A percentile compares a stretch with the other conserved stretches of the same genome.
Evolutionary conservation across 2,113 vertebrate genomes (phyloP).

Genomic region (Brienomyrus longianalis): DNA sequence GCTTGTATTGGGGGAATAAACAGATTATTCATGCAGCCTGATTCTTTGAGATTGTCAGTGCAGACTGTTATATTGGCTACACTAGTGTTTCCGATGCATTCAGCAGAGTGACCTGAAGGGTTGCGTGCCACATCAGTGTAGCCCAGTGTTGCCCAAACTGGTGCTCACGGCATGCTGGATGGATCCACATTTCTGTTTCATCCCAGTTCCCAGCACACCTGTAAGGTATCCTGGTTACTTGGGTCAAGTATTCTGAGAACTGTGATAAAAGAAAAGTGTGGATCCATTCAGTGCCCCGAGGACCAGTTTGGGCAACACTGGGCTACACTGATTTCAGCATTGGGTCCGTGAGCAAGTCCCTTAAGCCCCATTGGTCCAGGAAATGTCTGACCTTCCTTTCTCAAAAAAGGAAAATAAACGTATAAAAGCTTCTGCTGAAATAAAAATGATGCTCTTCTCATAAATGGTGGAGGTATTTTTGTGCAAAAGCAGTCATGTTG

Average conservation of each 20-base stretch:
- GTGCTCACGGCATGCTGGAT: too few relatives aligned
- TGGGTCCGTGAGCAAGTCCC: neutral
- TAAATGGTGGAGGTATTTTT: neutral
- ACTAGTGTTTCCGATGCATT: neutral
- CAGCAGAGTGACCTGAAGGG: too few relatives aligned
- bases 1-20: too few relatives aligned
- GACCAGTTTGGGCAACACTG: too few relatives aligned
- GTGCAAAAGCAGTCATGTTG: neutral
- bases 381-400: neutral
- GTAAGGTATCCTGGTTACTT: too few relatives aligned
- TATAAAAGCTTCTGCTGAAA: neutral
- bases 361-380: neutral
- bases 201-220: too few relatives aligned
- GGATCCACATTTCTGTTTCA: too few relatives aligned
- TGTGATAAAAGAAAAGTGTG: too few relatives aligned
- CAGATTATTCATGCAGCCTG: neutral
- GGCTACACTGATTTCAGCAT: neutral
- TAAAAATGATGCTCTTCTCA: neutral
- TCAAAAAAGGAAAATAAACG: neutral
- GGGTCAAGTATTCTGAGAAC: too few relatives aligned
- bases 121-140: too few relatives aligned
- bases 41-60: neutral
- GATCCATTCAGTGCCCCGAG: too few relatives aligned
- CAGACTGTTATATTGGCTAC: neutral
- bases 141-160: too few relatives aligned